Conservation (phyloP, 2,113 vertebrate genomes). For the Pungitius pungitius region DNA sequence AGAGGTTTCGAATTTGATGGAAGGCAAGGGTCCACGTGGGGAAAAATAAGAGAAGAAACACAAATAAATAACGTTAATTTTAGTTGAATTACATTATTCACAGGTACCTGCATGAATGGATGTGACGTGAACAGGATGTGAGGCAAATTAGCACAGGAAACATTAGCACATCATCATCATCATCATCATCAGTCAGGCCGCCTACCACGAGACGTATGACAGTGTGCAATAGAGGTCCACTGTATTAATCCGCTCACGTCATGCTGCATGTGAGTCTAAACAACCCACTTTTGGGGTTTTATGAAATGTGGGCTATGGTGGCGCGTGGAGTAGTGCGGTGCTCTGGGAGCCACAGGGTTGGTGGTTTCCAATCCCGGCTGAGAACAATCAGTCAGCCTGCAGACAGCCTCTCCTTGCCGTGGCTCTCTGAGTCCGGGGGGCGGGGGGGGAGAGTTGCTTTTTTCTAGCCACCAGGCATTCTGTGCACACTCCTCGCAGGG, state of each 20-base stretch:
- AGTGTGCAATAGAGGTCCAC: neutral
- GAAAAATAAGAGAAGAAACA: conserved; percentile 15
- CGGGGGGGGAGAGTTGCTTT: conserved; percentile 18
- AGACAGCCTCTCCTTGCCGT: conserved; percentile 58
- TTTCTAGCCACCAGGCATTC: conserved; percentile 36
- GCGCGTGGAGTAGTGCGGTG: too few relatives aligned
- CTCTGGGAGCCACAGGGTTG: too few relatives aligned
- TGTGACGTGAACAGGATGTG: neutral
- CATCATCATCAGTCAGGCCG: conserved; percentile 14
- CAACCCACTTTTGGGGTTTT: too few relatives aligned
- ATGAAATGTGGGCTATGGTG: too few relatives aligned
- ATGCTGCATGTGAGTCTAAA: neutral
- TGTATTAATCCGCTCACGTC: neutral
- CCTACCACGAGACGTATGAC: conserved; percentile 13
- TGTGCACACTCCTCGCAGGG: conserved; percentile 41
- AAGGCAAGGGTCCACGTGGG: conserved; percentile 51
- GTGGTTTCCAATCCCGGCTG: too few relatives aligned
- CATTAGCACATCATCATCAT: conserved; percentile 17
- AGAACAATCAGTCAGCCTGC: conserved; percentile 52
- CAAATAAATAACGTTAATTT: neutral
- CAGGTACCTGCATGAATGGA: neutral
- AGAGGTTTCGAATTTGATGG: conserved; percentile 7
- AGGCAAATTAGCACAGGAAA: conserved; percentile 14
- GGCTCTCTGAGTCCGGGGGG: conserved; percentile 39
- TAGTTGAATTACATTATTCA: neutral